Evolutionary conservation across 2,888 invertebrate genomes (phyloP).

Genomic region (Imbricaverruca yamaguchii): DNA sequence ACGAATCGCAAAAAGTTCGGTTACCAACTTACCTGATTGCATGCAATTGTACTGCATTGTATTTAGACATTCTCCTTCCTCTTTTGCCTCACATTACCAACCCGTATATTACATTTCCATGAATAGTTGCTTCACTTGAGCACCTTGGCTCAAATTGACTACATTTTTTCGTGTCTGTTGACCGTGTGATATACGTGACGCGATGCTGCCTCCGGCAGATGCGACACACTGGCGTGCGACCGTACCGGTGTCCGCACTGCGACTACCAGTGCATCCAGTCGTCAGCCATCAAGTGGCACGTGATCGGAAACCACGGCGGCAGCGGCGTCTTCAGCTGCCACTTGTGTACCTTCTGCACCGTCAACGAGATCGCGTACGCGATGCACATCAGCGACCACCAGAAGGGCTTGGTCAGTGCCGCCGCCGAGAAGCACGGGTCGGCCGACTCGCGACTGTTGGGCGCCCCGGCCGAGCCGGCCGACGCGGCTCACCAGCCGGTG

Average conservation of each 20-base stretch:
- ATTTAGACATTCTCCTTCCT: too few relatives aligned
- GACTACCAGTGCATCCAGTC: constrained; percentile 18
- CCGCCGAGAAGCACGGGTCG: background rate
- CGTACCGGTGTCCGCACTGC: constrained; percentile 8
- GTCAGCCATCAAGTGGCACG: constrained; percentile 12
- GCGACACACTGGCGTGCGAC: constrained; percentile 19
- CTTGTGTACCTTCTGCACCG: constrained; percentile 17
- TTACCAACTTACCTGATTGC: too few relatives aligned
- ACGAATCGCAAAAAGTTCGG: too few relatives aligned
- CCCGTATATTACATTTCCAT: too few relatives aligned
- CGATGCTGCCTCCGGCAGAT: background rate
- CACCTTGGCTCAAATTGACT: too few relatives aligned
- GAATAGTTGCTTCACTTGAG: too few relatives aligned
- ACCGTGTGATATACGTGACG: too few relatives aligned
- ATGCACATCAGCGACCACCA: constrained; percentile 18
- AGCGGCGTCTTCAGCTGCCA: constrained; percentile 3
- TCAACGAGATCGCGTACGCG: background rate
- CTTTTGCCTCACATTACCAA: too few relatives aligned
- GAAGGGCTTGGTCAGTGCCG: background rate
- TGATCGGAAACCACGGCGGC: background rate
- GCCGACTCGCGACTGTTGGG: background rate
- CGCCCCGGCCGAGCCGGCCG: too few relatives aligned
- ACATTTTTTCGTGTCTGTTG: too few relatives aligned
- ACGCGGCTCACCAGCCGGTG: background rate
- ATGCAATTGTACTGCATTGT: too few relatives aligned